Evolutionary conservation across 2,113 vertebrate species (phyloP), one percentile per base, ranked within the genome.

Genomic region (Phoxinus phoxinus): DNA sequence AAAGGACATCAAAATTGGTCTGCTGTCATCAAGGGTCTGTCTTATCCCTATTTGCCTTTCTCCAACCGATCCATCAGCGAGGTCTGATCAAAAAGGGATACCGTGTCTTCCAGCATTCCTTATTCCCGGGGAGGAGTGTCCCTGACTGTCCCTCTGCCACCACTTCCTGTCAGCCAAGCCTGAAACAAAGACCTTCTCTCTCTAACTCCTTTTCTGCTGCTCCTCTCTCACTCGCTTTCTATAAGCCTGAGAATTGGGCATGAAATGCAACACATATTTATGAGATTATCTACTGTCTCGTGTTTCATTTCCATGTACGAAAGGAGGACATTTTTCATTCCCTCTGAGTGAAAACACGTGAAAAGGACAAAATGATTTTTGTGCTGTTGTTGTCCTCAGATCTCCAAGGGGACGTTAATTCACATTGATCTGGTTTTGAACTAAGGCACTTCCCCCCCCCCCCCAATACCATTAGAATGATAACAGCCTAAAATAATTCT

Each of bases 11-110:
- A 92, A 94, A 94, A 94, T 94, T 93, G 93, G 89, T 89, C 91
- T 89, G 90, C 92, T 94, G 92, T 95, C 95, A 95, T 94, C 94
- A 37, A 86, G 89, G 86, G 59, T 65, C 25, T 56, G 91, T 91
- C 93, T 93, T 92, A 94, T 94, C 90, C 88, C 89, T 92, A 93
- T 94, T 94, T 94, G 90, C 90, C 92, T 94, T 94, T 94, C 93
- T 93, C 92, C 88, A 48, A 87, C 87, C 84, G 71, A 92, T 95
- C 94, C 92, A 67, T 95, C 95, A 95, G 90, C 94, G 89, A 67
- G 92, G 90, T 89, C 86, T 94, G 93, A 95, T 94, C 92, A 95
- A 94, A 94, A 93, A 92, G 90, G 92, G 91, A 93, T 93, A 92
- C 75, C 63, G 48, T 87, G 89, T 93, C 93, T 93, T 86, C 87